Evolutionary conservation across 2,888 invertebrate species (phyloP).

Genomic region (Drosophila hamatofila): DNA sequence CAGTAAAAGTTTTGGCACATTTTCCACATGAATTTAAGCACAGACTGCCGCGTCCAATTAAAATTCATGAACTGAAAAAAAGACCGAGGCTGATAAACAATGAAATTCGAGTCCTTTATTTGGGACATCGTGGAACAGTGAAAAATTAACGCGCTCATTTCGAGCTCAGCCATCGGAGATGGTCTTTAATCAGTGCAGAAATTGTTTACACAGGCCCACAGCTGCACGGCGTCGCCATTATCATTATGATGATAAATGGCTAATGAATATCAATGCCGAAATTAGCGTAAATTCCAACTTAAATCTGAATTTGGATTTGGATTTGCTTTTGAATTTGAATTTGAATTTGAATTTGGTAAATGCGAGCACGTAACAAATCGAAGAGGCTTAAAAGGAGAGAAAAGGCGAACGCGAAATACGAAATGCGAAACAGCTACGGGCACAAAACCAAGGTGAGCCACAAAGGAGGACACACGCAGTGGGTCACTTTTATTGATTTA

Average conservation of each 20-base stretch:
- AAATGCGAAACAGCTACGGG: constrained; percentile 21
- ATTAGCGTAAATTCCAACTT: constrained; percentile 49
- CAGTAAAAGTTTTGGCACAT: constrained; percentile 15
- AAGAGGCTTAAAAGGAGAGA: constrained; percentile 1
- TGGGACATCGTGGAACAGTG: constrained; percentile 9
- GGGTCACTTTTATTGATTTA: constrained; percentile 64
- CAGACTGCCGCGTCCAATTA: constrained; percentile 29
- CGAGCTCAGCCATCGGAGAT: constrained; percentile 38
- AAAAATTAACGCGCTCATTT: constrained; percentile 44
- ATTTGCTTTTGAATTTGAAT: too few species aligned
- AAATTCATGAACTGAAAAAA: constrained; percentile 31
- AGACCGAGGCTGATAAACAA: constrained; percentile 13
- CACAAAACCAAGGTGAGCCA: constrained; percentile 34
- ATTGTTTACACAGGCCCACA: constrained; percentile 54
- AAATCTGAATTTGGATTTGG: constrained; percentile 57
- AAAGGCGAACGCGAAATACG: constrained; percentile 4
- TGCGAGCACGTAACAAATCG: constrained; percentile 52
- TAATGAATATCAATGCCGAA: constrained; percentile 64
- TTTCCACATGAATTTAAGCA: constrained; percentile 12
- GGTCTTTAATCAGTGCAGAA: constrained; percentile 55
- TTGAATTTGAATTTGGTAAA: constrained; percentile 56
- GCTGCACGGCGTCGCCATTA: constrained; percentile 1
- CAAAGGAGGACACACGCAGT: neutral
- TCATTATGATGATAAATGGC: constrained; percentile 27
- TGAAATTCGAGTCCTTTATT: constrained; percentile 28